A percentile compares a stretch with the other conserved stretches of the same genome.
Conservation (phyloP, 2,797 vertebrate genomes). For the Lutjanus campechanus region DNA sequence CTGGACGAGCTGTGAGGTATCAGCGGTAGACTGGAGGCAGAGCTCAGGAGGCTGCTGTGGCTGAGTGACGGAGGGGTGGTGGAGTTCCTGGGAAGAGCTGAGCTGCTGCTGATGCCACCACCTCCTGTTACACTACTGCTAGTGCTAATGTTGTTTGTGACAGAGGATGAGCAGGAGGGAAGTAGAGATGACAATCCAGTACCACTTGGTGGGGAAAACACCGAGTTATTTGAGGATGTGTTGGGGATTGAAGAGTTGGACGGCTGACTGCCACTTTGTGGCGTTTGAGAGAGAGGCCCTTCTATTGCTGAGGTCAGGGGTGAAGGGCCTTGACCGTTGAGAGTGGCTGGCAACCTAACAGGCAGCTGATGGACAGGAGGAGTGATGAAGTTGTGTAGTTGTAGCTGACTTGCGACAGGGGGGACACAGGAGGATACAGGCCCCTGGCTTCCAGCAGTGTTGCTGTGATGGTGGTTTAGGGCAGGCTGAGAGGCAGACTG, state of each 20-base stretch:
- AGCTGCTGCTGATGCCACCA: constrained; percentile 78
- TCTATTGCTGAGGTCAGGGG: constrained; percentile 88
- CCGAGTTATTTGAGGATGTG: constrained; percentile 85
- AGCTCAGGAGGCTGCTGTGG: constrained; percentile 90
- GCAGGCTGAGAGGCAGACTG: constrained; percentile 87
- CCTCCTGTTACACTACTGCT: constrained; percentile 75
- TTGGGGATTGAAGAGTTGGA: constrained; percentile 85
- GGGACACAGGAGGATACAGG: constrained; percentile 82
- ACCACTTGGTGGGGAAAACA: constrained; percentile 81
- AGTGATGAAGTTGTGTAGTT: constrained; percentile 91
- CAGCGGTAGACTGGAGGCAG: constrained; percentile 93
- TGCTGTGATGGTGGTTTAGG: constrained; percentile 83
- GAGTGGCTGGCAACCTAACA: constrained; percentile 86
- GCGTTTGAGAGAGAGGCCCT: constrained; percentile 86
- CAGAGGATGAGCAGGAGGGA: constrained; percentile 85
- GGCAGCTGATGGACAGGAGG: constrained; percentile 92
- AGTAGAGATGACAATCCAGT: constrained; percentile 84
- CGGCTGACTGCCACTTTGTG: constrained; percentile 88
- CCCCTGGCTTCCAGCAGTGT: constrained; percentile 77
- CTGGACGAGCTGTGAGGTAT: constrained; percentile 97
- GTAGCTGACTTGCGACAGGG: constrained; percentile 88
- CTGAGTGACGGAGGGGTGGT: constrained; percentile 90
- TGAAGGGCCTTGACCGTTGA: constrained; percentile 84
- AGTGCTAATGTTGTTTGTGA: constrained; percentile 75
- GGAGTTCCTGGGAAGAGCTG: constrained; percentile 89